Evolutionary conservation across 2,888 invertebrate species (phyloP), one percentile per base, ranked within the genome.

Genomic region (Orthosia incerta): DNA sequence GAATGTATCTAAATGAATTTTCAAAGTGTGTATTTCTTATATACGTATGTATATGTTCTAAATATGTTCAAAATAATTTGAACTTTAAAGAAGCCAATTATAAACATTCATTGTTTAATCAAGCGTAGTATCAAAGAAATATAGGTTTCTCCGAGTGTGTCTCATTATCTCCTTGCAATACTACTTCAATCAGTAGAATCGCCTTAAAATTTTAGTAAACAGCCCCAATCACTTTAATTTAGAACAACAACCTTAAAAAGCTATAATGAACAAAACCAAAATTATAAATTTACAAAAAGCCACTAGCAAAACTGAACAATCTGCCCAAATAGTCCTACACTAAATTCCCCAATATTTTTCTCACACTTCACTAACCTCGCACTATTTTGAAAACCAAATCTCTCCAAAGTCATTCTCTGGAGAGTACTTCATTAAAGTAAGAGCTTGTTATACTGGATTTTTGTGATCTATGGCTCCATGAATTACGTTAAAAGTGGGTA

Each of bases 391-490:
- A 56, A 81, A 72, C 53, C 68, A 62, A 71, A 51, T 45, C 50
- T 56, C 55, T 31, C 20, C n/a, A 13, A 71, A 48, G 45, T 53
- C 62, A 57, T 57, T 53, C 85, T 63, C 70, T 3, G 13, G 84
- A 57, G 86, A n/a, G 69, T 84, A 83, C 79, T 85, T 85, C 75
- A 84, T 85, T 83, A 65, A 81, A 82, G 23, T 63, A 65, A 71
- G 67, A 48, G 76, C 76, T 85, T 85, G 85, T 79, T 82, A 79
- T 59, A 64, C 20, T n/a, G 59, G 79, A 85, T 83, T 83, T 85
- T 77, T 81, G 76, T 85, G 86, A 85, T 85, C 67, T 85, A 85
- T 79, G 12, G 73, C 70, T 46, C 65, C 69, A 77, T 85, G 86
- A 85, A 82, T 83, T 81, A 85, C 75, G 48, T 64, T 83, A 60